Evolutionary conservation across 2,888 invertebrate genomes (phyloP), one percentile per base, ranked within the genome.

Genomic region (Plebejus melissa): DNA sequence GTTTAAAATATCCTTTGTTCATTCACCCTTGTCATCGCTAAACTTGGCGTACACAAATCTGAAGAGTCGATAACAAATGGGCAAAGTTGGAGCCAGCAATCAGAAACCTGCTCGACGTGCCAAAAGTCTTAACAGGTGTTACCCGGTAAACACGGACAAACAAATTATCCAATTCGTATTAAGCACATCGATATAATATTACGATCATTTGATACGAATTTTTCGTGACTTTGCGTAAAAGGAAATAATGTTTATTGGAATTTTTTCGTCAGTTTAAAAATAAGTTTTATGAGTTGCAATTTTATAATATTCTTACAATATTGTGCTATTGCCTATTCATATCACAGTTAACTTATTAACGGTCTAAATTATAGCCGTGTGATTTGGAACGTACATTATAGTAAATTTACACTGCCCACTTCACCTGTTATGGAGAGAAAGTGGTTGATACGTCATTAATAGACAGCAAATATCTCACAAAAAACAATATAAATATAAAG

Each of bases 91-190:
- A 65, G 65, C 65, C 65, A 65, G 65, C 65, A 65, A 36, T 70
- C 41, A 41, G 38, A n/a, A 70, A 70, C 41, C 70, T 70, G 41
- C 22, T 28, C 38, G 41, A 70, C 22, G 70, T 70, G 70, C 70
- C 70, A 70, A 70, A 70, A 70, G 41, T 41, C 38, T 70, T 70
- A 70, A 70, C 70, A 70, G 70, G 70, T 70, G 70, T 70, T 65
- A 65, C 32, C 5, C 32, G 5, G 32, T 65, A 65, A 65, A 36
- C 32, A 65, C 65, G 32, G 65, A 65, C 65, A 65, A 65, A 65
- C 65, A 65, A 36, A 65, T 65, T 65, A 65, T 32, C 65, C 65
- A 11, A 36, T 65, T 65, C 65, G 16, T 65, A 65, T 65, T 65
- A 54, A 54, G 54, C 54, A 65, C 32, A 32, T 65, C 22, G 32